Evolutionary conservation across 1,140 invertebrate species (phyloP), one percentile per base, ranked within the genome.

Genomic region (Drosophila arawakana): DNA sequence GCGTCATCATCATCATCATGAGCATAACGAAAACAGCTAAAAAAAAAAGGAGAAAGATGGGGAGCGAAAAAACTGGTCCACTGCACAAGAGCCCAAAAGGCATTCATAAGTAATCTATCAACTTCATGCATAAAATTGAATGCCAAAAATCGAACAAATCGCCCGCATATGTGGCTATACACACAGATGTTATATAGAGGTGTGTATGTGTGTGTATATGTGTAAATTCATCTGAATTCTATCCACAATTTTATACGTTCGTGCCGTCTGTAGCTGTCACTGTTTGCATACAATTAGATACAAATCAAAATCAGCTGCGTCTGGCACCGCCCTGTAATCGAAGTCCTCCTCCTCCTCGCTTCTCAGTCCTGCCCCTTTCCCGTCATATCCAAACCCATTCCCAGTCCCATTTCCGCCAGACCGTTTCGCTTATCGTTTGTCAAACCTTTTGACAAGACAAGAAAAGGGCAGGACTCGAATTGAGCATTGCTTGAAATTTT

Each of bases 251-350:
- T 69, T 46, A 41, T 21, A 62, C 69, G 37, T 50, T 49, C 55
- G 41, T 49, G 49, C 57, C 41, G 63, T 75, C 66, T 75, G 76
- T 66, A 57, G 49, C 58, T 30, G 25, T 30, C 25, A 46, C 62
- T 88, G 83, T 89, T 89, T 88, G 80, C 84, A 89, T 88, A 89
- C 83, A 88, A 88, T 88, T 88, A 88, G 84, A 88, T 88, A 89
- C 84, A 88, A 88, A 88, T 89, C 84, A 76, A 69, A 82, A 83
- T 83, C 83, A 76, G 84, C 80, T 89, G 83, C 74, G 73, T 73
- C 69, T 77, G 74, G 74, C 69, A 69, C 74, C 77, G 77, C 77
- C 70, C 68, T 62, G 52, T n/a, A n/a, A 61, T 25, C 50, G 34
- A 49, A 50, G 41, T 43, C 10, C n/a, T 15, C 15, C 15, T 15